phyloP scores from a whole-genome alignment of 2,113 vertebrate genomes.

The Pedionomus torquatus region DNA sequence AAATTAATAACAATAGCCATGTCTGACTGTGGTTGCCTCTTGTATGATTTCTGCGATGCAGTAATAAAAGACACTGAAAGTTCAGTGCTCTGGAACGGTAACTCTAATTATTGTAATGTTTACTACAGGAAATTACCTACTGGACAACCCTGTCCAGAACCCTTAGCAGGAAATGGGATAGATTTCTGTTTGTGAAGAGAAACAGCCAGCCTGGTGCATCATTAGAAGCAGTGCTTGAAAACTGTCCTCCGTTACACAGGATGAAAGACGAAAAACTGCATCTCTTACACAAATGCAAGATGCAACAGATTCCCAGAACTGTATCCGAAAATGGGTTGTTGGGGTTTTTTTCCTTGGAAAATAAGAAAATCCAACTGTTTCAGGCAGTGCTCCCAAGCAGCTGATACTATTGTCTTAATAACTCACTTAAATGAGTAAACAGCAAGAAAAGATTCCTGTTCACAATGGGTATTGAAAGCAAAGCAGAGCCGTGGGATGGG shows the following conservation, averaged over 20 bases:
- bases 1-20: neutral
- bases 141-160: neutral
- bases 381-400: neutral
- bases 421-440: neutral
- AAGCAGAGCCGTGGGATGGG: neutral
- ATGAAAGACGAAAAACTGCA: neutral
- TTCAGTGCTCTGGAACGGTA: slow-evolving; percentile 13
- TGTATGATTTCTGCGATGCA: neutral
- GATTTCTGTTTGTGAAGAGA: neutral
- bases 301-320: neutral
- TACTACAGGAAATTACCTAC: neutral
- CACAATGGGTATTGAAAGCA: neutral
- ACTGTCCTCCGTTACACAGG: neutral
- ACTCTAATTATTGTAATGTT: slow-evolving; percentile 2
- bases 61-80: slow-evolving; percentile 19
- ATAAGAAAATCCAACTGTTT: neutral
- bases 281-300: neutral
- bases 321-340: neutral
- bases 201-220: neutral
- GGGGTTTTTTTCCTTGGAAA: neutral
- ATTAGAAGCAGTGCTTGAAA: neutral
- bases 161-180: neutral
- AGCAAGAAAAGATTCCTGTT: neutral
- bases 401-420: neutral
- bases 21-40: neutral